phyloP scores from a whole-genome alignment of 2,113 vertebrate genomes.

The Phylloscopus trochiloides region DNA sequence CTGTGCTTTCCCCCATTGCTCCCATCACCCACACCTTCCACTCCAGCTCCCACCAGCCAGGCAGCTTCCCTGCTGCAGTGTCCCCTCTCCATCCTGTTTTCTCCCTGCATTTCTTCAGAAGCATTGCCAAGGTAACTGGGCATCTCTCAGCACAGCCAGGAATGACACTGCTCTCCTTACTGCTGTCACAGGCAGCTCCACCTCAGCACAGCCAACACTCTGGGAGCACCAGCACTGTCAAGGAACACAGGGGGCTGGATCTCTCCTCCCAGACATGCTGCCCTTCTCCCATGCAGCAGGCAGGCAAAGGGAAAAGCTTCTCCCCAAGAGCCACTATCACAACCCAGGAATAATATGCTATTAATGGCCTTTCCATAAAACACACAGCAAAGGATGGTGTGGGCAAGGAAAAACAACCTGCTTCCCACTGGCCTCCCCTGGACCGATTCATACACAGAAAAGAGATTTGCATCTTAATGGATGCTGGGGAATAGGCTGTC shows the following conservation, averaged over 20 bases:
- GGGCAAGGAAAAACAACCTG: background rate
- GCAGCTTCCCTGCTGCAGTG: background rate
- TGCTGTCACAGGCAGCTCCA: background rate
- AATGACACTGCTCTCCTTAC: background rate
- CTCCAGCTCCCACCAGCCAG: background rate
- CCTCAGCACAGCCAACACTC: constrained; percentile 6
- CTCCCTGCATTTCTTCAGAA: background rate
- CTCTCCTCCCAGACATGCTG: background rate
- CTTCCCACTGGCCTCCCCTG: background rate
- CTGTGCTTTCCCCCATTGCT: fast-evolving
- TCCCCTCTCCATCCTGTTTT: background rate
- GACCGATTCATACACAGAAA: background rate
- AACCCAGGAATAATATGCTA: background rate
- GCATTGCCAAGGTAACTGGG: constrained; percentile 43
- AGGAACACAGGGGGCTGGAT: background rate
- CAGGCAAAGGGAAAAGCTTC: background rate
- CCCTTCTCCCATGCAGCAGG: background rate
- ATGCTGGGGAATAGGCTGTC: background rate
- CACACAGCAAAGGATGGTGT: background rate
- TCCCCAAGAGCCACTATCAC: background rate
- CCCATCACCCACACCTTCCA: background rate
- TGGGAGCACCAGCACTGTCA: background rate
- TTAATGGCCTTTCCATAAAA: background rate
- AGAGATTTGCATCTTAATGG: background rate
- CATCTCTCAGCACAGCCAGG: background rate